These are phyloP conservation scores for Sycophila texana DNA, from an alignment of 2,888 invertebrate genomes.

Conservation along the genomic window DNA sequence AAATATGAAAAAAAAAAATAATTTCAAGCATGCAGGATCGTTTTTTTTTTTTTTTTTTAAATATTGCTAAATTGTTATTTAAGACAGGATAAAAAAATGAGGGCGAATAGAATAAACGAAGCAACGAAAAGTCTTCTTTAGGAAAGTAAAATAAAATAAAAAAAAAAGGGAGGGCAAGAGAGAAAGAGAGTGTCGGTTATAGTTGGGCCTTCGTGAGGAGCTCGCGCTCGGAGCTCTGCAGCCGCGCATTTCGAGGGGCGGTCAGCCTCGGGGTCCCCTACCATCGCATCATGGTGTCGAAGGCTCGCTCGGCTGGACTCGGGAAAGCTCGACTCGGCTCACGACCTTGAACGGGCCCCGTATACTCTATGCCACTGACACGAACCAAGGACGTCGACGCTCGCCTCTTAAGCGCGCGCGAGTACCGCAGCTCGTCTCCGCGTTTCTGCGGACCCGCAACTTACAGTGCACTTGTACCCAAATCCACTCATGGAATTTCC, in stretches of 20 bases:
- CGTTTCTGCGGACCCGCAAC: conserved; percentile 55
- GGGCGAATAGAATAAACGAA: too few species aligned
- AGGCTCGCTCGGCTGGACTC: conserved; percentile 59
- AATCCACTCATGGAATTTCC: conserved; percentile 74
- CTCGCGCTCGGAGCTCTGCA: not conserved
- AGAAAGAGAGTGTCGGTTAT: not conserved
- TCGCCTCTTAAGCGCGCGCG: not conserved
- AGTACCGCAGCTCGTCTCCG: not conserved
- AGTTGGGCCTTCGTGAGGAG: not conserved
- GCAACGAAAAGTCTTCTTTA: too few species aligned
- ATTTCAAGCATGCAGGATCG: too few species aligned
- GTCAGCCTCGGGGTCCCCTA: not conserved
- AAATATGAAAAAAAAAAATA: too few species aligned
- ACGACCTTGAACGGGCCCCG: conserved; percentile 75
- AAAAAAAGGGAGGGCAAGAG: not conserved
- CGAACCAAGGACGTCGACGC: conserved; percentile 74
- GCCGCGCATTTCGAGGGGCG: conserved; percentile 42
- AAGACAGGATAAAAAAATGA: too few species aligned
- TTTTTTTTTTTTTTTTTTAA: too few species aligned
- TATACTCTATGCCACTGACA: conserved; percentile 76
- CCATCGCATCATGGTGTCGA: not conserved
- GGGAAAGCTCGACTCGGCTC: conserved; percentile 55
- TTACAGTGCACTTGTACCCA: conserved; percentile 73
- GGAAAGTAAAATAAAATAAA: not conserved
- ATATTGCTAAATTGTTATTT: too few species aligned